phyloP scores from a whole-genome alignment of 1,140 invertebrate genomes.

The Drosophila sturtevanti region DNA sequence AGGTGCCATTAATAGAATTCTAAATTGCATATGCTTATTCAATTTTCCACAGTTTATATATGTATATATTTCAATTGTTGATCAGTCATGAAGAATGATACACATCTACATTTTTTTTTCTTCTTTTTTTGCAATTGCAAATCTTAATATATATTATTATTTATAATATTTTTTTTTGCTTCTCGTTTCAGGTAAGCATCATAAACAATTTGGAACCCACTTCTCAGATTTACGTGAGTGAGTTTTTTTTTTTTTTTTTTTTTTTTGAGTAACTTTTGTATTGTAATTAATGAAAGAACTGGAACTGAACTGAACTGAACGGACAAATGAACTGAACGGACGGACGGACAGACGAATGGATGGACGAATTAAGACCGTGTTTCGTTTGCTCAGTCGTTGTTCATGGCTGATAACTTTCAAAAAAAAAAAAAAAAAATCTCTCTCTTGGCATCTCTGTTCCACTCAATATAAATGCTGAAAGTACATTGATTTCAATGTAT shows the following conservation, averaged over 20 bases:
- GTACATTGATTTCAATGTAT: conserved; percentile 49
- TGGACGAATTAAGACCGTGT: not conserved
- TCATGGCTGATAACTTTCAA: conserved; percentile 58
- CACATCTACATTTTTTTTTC: too few relatives aligned
- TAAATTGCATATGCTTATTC: too few relatives aligned
- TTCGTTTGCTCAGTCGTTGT: not conserved
- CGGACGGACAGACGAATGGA: not conserved
- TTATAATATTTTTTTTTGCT: not conserved
- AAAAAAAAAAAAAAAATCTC: conserved; percentile 3
- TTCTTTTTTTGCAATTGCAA: not conserved
- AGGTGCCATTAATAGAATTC: too few relatives aligned
- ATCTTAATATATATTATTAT: not conserved
- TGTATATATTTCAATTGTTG: not conserved
- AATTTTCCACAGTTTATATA: too few relatives aligned
- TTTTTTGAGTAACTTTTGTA: conserved; percentile 8
- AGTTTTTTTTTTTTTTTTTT: not conserved
- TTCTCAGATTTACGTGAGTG: conserved; percentile 1
- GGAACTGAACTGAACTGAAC: conserved; percentile 8
- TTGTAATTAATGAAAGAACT: conserved; percentile 45
- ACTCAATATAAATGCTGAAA: conserved; percentile 11
- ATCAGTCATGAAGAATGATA: not conserved
- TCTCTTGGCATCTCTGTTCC: conserved; percentile 6
- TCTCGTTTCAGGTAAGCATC: not conserved
- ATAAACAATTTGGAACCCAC: not conserved
- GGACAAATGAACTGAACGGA: not conserved